phyloP scores from a whole-genome alignment of 2,888 invertebrate genomes.

The Agrypnus murinus region DNA sequence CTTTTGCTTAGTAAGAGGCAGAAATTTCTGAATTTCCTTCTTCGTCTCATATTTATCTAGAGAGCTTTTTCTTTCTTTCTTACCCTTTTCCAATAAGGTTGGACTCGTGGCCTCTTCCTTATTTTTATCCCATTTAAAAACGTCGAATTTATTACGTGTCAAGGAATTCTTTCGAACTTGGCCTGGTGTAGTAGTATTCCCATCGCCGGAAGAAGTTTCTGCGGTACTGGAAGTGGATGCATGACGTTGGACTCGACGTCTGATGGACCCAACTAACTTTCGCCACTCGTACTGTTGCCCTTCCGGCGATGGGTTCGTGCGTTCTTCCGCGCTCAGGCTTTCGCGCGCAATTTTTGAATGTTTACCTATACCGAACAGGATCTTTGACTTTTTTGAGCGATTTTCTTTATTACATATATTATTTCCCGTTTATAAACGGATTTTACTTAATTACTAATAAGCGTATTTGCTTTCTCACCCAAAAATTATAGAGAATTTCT shows the following conservation, averaged over 20 bases:
- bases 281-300: slow-evolving; percentile 69
- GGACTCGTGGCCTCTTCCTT: slow-evolving; percentile 54
- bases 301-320: slow-evolving; percentile 54
- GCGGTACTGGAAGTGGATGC: slow-evolving; percentile 61
- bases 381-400: slow-evolving; percentile 52
- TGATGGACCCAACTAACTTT: slow-evolving; percentile 70
- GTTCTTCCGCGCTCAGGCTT: slow-evolving; percentile 66
- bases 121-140: slow-evolving; percentile 62
- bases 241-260: slow-evolving; percentile 70
- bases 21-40: slow-evolving; percentile 36
- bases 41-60: slow-evolving; percentile 48
- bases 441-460: slow-evolving; percentile 44
- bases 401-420: slow-evolving; percentile 26
- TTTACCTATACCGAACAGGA: slow-evolving; percentile 68
- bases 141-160: slow-evolving; percentile 66
- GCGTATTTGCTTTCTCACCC: slow-evolving; percentile 50
- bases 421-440: slow-evolving; percentile 36
- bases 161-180: slow-evolving; percentile 69
- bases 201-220: slow-evolving; percentile 43
- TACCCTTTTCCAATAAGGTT: slow-evolving; percentile 55
- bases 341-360: slow-evolving; percentile 66
- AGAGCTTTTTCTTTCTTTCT: slow-evolving; percentile 66
- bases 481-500: neutral
- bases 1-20: slow-evolving; percentile 65
- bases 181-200: slow-evolving; percentile 58